Base-by-base conservation (phyloP, 2,797 vertebrate species). In the Oreochromis mossambicus region DNA sequence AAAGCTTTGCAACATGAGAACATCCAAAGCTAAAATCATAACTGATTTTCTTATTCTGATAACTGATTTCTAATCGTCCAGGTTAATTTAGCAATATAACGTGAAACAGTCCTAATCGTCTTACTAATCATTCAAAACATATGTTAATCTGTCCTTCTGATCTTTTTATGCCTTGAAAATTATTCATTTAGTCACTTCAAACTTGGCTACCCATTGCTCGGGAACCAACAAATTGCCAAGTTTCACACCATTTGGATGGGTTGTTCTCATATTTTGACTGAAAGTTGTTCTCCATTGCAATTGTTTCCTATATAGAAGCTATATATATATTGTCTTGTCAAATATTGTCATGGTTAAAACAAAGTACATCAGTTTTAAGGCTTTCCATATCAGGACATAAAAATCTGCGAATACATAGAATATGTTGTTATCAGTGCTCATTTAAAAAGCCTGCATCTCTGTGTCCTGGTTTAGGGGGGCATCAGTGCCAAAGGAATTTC, bases 151-250 rank as follows among this genome's bases (percentile, higher is more conserved):
- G 21, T 26, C 12, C 12, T 55, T 3, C 52, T 55, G 26, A 55
- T 26, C 7, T 8, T 55, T 55, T 55, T 5, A 55, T 55, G 12
- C 12, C 12, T 0, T 55, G 21, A 55, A 55, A 55, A 5, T 55
- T 7, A 32, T 32, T 32, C 32, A 32, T 26, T 26, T 55, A 26
- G 52, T 55, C 52, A 55, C 52, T 55, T 55, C 21, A 55, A 26
- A 55, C 52, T 55, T 55, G 0, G 52, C 21, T 21, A 55, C 52
- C 2, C 52, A 55, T 55, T 55, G 4, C 21, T 55, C 52, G 14
- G 21, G 21, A 55, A 0, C 52, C 21, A 55, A 55, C 21, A 55
- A 26, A 26, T 12, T 0, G 2, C 7, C 24, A 55, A 14, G 52
- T 55, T 55, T 55, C 52, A 55, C 21, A 55, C 52, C 2, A 26